Conservation (phyloP, 2,888 invertebrate species). For the Hirtodrosophila confusa region DNA sequence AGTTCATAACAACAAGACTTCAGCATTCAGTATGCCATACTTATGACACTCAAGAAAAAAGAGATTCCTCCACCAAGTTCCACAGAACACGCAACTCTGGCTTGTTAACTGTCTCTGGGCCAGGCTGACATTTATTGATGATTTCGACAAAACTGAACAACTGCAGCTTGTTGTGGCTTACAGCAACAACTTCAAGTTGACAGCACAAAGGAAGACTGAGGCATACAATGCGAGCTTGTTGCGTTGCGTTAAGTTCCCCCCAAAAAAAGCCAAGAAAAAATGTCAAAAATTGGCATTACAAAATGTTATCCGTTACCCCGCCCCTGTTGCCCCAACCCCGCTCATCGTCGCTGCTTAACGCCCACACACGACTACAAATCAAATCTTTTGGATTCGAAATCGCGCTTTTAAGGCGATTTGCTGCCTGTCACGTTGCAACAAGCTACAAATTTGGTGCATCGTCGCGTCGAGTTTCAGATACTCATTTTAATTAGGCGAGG, state of each 20-base stretch:
- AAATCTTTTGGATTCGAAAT: conserved; percentile 13
- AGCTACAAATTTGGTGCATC: conserved; percentile 53
- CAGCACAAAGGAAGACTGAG: conserved; percentile 51
- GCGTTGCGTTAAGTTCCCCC: conserved; percentile 4
- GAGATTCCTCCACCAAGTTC: background rate
- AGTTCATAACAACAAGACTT: background rate
- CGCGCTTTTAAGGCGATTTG: conserved; percentile 68
- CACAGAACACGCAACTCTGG: conserved; percentile 27
- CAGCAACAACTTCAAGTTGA: conserved; percentile 32
- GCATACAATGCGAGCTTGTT: conserved; percentile 12
- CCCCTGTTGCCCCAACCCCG: background rate
- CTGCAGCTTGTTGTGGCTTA: no score
- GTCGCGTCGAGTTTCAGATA: conserved; percentile 32
- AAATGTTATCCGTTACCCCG: conserved; percentile 19
- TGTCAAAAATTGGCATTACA: conserved; percentile 38
- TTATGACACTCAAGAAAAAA: no score
- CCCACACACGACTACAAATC: conserved; percentile 36
- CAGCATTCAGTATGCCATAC: no score
- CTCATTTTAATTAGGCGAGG: conserved; percentile 33
- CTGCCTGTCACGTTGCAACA: conserved; percentile 54
- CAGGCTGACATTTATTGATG: conserved; percentile 58
- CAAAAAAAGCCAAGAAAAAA: conserved; percentile 15
- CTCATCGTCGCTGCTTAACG: conserved; percentile 23
- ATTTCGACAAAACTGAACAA: conserved; percentile 13
- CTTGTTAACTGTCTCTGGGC: conserved; percentile 38